Evolutionary conservation across 2,797 vertebrate genomes (phyloP).

Genomic region (Galagoides demidoff): DNA sequence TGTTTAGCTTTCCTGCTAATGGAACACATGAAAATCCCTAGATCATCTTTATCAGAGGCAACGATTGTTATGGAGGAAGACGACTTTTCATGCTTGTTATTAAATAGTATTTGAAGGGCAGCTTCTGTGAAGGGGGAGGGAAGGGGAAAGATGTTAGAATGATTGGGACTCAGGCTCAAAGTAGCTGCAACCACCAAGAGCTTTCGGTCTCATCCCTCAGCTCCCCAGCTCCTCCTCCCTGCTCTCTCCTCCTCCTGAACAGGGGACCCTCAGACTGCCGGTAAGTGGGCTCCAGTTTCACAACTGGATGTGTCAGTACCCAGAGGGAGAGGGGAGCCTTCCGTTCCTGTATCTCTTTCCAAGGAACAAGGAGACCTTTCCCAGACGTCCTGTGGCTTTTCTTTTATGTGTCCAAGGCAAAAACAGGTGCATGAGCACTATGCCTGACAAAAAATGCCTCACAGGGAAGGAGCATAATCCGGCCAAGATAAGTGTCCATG

Average conservation of each 20-base stretch:
- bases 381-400: background rate
- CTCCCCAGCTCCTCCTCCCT: background rate
- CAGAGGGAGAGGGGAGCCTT: background rate
- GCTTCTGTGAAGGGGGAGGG: background rate
- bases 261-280: background rate
- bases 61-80: background rate
- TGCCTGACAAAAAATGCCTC: background rate
- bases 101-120: background rate
- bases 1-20: background rate
- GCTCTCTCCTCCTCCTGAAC: background rate
- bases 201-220: background rate
- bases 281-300: background rate
- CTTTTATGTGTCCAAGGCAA: background rate
- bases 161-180: background rate
- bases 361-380: background rate
- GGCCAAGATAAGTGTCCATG: background rate
- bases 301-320: too few species aligned
- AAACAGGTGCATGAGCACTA: background rate
- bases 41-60: background rate
- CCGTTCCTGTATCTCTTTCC: too few species aligned
- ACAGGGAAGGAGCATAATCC: background rate
- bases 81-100: background rate
- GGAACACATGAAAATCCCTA: background rate
- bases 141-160: background rate
- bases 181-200: background rate